Evolutionary conservation across 2,113 vertebrate species (phyloP).

Genomic region (Bubo bubo): DNA sequence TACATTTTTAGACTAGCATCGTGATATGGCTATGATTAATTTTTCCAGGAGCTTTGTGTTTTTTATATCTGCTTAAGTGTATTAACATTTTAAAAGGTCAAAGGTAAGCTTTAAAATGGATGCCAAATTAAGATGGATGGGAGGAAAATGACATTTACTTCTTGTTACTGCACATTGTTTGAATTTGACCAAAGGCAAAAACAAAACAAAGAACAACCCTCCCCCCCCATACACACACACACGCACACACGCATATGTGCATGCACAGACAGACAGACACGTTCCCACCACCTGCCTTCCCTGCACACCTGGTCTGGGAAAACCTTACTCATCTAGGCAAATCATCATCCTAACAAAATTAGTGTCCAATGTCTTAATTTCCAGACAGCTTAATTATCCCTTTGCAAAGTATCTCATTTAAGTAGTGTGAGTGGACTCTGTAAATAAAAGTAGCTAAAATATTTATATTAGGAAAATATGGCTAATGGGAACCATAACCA

Average conservation of each 20-base stretch:
- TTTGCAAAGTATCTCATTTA: neutral
- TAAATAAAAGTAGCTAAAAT: constrained; percentile 51
- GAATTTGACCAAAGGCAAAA: constrained; percentile 74
- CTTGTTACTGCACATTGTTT: constrained; percentile 66
- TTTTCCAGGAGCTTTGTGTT: constrained; percentile 53
- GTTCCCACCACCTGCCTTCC: neutral
- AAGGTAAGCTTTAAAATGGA: constrained; percentile 68
- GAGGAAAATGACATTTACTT: constrained; percentile 66
- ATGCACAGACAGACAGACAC: neutral
- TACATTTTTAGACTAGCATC: constrained; percentile 28
- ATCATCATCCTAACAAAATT: neutral
- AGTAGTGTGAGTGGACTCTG: neutral
- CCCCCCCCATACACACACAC: neutral
- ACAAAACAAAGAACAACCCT: constrained; percentile 46
- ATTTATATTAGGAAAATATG: constrained; percentile 22
- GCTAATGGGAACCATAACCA: constrained; percentile 13
- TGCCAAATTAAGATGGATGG: constrained; percentile 67
- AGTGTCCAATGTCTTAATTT: neutral
- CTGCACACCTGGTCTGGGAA: neutral
- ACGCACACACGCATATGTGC: neutral
- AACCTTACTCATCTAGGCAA: neutral
- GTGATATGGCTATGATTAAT: constrained; percentile 25
- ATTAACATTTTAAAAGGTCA: constrained; percentile 70
- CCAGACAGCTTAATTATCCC: neutral
- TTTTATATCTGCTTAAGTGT: constrained; percentile 64